Base-by-base conservation (phyloP, 2,113 vertebrate species). In the Ceuthmochares aereus region DNA sequence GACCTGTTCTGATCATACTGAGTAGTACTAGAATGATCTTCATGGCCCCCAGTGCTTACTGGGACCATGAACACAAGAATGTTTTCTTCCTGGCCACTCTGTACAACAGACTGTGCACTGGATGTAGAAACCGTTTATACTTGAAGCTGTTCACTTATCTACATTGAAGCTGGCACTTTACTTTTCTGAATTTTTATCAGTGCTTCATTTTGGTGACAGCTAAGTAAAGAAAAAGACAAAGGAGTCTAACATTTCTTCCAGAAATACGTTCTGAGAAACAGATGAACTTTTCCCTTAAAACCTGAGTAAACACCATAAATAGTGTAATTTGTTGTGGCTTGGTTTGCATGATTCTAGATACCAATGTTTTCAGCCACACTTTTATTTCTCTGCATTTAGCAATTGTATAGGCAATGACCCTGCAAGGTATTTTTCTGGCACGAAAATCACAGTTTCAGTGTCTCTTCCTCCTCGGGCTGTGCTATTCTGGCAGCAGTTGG, bases 321-420 rank as follows among this genome's bases (percentile, higher is more conserved):
- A 40, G 3, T 36, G 10, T 18, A 8, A 56, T n/a, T 10, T 47
- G 29, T 43, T 64, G 30, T 43, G 40, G 11, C 30, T 51, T 59
- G 27, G 11, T 80, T 82, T 63, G 10, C 18, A 7, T 14, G 8
- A 60, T 30, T 89, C 9, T 6, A 79, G 30, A 49, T 25, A 73
- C 3, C 2, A 32, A 14, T 43, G 10, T 49, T 79, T 78, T 75
- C 4, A 2, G 29, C 2, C 0, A 1, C 25, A 8, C 1, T 55
- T 56, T 37, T 88, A 3, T 63, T 68, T 7, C 43, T 68, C 23
- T 6, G 14, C 3, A 37, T 27, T 45, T 19, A 84, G 20, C 34
- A 87, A 59, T 2, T 78, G 19, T 20, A 80, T 9, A 32, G 23
- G n/a, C 30, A 86, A 34, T n/a, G 23, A 22, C 16, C 10, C 82